These are phyloP conservation scores for Lacerta bilineata DNA, from an alignment of 2,797 vertebrate genomes.

Conservation along the genomic window DNA sequence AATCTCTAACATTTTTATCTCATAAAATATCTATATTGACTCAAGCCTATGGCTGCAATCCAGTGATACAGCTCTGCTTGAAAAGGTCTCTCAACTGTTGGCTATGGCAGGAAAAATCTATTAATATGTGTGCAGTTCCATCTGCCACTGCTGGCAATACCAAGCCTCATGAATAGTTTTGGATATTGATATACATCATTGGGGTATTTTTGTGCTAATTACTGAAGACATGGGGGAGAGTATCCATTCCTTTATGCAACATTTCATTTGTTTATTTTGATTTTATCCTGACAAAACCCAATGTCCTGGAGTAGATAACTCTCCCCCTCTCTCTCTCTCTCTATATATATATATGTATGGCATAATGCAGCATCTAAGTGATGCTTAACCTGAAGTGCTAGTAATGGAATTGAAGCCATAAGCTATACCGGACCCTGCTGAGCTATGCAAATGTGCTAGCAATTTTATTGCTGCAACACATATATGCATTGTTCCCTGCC, in stretches of 20 bases:
- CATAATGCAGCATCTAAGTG: not conserved
- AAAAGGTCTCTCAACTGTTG: constrained; percentile 25
- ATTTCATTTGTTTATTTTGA: not conserved
- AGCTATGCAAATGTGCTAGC: too few species aligned
- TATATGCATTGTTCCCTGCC: not conserved
- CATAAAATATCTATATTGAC: constrained; percentile 34
- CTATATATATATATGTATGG: not conserved
- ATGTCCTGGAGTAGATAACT: not conserved
- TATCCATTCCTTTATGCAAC: not conserved
- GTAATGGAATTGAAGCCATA: not conserved
- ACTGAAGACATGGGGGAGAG: not conserved
- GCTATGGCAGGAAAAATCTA: constrained; percentile 4
- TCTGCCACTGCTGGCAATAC: not conserved
- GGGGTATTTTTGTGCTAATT: not conserved
- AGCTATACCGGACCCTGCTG: too few species aligned
- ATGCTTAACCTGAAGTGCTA: not conserved
- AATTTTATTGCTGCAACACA: not conserved
- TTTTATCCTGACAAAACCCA: not conserved
- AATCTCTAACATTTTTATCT: constrained; percentile 52
- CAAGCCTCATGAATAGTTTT: not conserved
- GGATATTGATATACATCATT: not conserved
- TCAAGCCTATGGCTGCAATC: constrained; percentile 23
- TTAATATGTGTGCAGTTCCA: not conserved
- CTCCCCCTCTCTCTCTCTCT: not conserved
- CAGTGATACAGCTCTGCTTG: not conserved